Evolutionary conservation across 2,888 invertebrate genomes (phyloP).

Genomic region (Amblyteles armatorius): DNA sequence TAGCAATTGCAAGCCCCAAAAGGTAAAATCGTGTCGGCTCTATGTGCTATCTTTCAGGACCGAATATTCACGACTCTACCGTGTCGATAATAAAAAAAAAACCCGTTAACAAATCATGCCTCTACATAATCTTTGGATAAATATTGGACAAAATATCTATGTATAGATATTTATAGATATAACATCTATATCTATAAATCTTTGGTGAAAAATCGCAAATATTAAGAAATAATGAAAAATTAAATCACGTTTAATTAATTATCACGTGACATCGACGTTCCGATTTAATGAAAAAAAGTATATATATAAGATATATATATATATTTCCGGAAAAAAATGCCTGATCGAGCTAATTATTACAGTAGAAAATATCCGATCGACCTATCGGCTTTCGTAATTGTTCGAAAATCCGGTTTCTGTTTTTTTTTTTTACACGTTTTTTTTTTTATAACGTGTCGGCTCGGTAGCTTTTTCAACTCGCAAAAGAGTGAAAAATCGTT

Average conservation of each 20-base stretch:
- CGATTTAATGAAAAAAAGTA: conserved; percentile 19
- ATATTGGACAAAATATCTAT: conserved; percentile 66
- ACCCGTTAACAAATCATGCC: background rate
- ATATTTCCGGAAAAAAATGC: conserved; percentile 21
- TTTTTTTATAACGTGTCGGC: conserved; percentile 63
- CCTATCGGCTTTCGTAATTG: conserved; percentile 58
- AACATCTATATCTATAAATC: conserved; percentile 51
- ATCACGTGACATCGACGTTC: conserved; percentile 50
- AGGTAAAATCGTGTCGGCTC: too few species aligned
- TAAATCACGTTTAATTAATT: conserved; percentile 46
- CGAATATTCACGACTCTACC: too few species aligned
- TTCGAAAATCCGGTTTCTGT: conserved; percentile 40
- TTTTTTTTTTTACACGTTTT: conserved; percentile 16
- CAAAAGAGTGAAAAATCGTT: conserved; percentile 23
- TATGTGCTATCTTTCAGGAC: too few species aligned
- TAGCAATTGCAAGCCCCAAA: too few species aligned
- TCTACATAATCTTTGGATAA: conserved; percentile 68
- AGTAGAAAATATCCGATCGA: conserved; percentile 81
- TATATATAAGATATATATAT: conserved; percentile 3
- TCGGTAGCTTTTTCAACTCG: conserved; percentile 55
- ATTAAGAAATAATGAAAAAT: conserved; percentile 40
- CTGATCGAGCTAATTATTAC: conserved; percentile 71
- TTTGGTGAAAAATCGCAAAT: conserved; percentile 65
- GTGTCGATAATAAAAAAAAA: background rate
- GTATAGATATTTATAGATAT: background rate